Conservation (phyloP, 2,113 vertebrate species). For the Phylloscopus trochilus region DNA sequence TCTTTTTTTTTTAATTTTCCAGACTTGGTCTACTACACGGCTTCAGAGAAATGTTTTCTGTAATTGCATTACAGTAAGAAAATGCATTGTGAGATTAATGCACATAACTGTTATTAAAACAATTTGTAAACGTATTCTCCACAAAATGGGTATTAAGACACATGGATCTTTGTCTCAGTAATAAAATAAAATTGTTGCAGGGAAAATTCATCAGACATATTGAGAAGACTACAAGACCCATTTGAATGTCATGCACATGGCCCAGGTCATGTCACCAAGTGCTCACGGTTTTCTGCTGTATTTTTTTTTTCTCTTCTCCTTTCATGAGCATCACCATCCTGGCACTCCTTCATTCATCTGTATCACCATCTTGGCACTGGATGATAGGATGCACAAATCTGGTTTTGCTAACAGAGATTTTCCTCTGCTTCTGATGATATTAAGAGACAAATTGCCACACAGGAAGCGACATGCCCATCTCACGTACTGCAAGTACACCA, state of each 20-base stretch:
- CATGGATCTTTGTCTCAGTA: background rate
- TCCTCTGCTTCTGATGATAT: background rate
- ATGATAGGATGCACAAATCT: background rate
- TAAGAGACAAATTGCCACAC: background rate
- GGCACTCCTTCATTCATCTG: background rate
- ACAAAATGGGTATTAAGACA: background rate
- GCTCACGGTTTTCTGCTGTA: background rate
- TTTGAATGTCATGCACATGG: background rate
- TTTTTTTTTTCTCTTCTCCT: background rate
- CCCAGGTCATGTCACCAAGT: background rate
- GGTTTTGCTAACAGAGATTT: background rate
- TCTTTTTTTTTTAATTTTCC: background rate
- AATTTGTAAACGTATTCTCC: background rate
- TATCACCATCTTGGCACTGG: background rate
- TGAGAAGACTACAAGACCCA: background rate
- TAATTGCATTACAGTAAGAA: slow-evolving; percentile 12
- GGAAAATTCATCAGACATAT: background rate
- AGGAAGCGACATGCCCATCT: background rate
- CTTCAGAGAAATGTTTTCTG: background rate
- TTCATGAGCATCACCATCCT: background rate
- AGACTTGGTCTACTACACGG: background rate
- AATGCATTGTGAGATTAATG: slow-evolving; percentile 14
- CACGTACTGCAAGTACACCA: background rate
- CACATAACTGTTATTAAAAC: background rate
- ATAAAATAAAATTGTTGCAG: background rate